phyloP scores from a whole-genome alignment of 2,797 vertebrate genomes.

The Percopsis omiscomaycus region DNA sequence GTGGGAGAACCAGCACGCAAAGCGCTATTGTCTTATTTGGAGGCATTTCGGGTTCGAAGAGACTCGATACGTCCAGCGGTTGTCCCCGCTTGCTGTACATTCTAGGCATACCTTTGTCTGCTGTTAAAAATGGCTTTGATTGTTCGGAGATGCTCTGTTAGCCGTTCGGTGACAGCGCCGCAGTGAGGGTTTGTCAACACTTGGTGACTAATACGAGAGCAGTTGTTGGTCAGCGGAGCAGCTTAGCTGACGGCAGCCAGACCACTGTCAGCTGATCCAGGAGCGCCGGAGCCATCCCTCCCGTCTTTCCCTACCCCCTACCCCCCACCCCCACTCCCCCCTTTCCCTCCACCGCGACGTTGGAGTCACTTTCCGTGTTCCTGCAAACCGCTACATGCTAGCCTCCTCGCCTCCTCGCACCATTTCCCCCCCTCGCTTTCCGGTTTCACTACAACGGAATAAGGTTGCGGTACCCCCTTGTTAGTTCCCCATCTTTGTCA shows the following conservation, averaged over 20 bases:
- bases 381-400: neutral
- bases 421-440: slow-evolving; percentile 6
- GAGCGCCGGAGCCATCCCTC: slow-evolving; percentile 40
- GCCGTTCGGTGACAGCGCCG: neutral
- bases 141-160: neutral
- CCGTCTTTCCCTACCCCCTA: neutral
- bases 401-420: neutral
- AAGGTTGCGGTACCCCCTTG: slow-evolving; percentile 13
- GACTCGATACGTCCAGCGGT: neutral
- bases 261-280: slow-evolving; percentile 44
- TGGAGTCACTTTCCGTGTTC: slow-evolving; percentile 44
- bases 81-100: neutral
- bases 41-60: slow-evolving; percentile 24
- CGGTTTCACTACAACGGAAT: slow-evolving; percentile 42
- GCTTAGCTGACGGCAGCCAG: slow-evolving; percentile 31
- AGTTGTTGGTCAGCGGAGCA: slow-evolving; percentile 1
- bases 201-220: slow-evolving; percentile 20
- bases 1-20: slow-evolving; percentile 55
- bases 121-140: too few species aligned
- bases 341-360: slow-evolving; percentile 40
- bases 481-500: too few species aligned
- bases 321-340: slow-evolving; percentile 12
- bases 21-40: slow-evolving; percentile 51
- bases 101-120: neutral
- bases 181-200: neutral